These are phyloP conservation scores for Oedothorax gibbosus DNA, from an alignment of 1,140 invertebrate genomes.

Conservation along the genomic window DNA sequence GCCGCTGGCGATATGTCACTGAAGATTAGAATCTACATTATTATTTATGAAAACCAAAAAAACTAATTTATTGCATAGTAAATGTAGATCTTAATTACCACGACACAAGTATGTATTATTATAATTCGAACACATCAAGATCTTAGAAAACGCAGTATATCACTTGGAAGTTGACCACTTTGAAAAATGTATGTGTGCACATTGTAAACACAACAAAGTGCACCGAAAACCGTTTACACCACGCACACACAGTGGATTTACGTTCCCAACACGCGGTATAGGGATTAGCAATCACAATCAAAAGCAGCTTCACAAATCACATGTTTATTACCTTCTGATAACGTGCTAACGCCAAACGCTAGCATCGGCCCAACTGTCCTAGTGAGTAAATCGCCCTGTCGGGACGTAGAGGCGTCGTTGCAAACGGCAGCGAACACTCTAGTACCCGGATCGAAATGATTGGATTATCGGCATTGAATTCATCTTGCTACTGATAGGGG, in stretches of 20 bases:
- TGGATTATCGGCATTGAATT: conserved; percentile 44
- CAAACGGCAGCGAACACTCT: conserved; percentile 26
- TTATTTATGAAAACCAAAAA: too few species aligned
- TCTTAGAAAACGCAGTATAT: background rate
- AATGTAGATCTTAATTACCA: too few species aligned
- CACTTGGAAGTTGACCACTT: background rate
- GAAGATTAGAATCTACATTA: too few species aligned
- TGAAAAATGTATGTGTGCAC: background rate
- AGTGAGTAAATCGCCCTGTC: conserved; percentile 79
- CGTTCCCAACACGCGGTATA: background rate
- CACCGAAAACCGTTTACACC: background rate
- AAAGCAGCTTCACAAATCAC: background rate
- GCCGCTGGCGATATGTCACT: too few species aligned
- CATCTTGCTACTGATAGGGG: conserved; percentile 55
- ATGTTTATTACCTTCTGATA: conserved; percentile 86
- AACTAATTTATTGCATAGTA: too few species aligned
- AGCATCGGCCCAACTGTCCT: conserved; percentile 94
- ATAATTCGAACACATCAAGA: background rate
- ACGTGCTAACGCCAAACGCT: conserved; percentile 86
- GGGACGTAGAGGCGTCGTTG: conserved; percentile 40
- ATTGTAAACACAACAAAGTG: background rate
- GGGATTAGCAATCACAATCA: conserved; percentile 1
- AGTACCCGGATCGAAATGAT: conserved; percentile 39
- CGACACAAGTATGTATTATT: too few species aligned
- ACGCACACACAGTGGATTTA: background rate